Evolutionary conservation across 2,113 vertebrate species (phyloP), one percentile per base, ranked within the genome.

Genomic region (Vireo altiloquus): DNA sequence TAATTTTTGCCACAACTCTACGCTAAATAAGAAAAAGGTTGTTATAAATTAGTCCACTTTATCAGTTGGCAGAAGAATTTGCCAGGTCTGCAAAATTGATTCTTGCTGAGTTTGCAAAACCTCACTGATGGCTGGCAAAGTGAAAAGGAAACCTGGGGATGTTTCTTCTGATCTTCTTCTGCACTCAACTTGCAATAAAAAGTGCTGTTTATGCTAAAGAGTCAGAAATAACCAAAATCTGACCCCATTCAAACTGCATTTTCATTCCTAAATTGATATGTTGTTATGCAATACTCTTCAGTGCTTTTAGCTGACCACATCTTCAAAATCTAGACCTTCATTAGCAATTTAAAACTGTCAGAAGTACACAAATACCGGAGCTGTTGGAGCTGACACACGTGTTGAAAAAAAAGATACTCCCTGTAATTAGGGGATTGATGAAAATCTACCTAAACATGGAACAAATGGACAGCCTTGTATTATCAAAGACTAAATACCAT

Each of bases 51-150:
- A 94, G 69, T 33, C 86, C 53, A 35, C 53, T 95, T 85, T 94
- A 95, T 92, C 91, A 80, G 50, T 0, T 95, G 87, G 91, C 84
- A 80, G 9, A 89, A 82, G 50, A 94, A 92, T 82, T 60, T 82
- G 89, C 57, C 89, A 90, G 4, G 5, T 42, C 70, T 87, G 87
- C 94, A 95, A 85, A 89, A 96, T 1, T 44, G 68, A 64, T 94
- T 94, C 70, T 87, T 95, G 91, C 84, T 92, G 92, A 89, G 74
- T 52, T 84, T 95, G 93, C 89, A 85, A 79, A 94, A 90, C 52
- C 14, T 1, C 53, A 63, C 61, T 65, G 78, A 95, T 70, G 49
- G 54, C 39, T 94, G 85, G 63, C 90, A 95, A 94, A 94, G 37
- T 39, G 81, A 81, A 84, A 89, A 85, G 78, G 77, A 94, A 95